phyloP scores from a whole-genome alignment of 2,797 vertebrate genomes.

The Melanotaenia nigrans region DNA sequence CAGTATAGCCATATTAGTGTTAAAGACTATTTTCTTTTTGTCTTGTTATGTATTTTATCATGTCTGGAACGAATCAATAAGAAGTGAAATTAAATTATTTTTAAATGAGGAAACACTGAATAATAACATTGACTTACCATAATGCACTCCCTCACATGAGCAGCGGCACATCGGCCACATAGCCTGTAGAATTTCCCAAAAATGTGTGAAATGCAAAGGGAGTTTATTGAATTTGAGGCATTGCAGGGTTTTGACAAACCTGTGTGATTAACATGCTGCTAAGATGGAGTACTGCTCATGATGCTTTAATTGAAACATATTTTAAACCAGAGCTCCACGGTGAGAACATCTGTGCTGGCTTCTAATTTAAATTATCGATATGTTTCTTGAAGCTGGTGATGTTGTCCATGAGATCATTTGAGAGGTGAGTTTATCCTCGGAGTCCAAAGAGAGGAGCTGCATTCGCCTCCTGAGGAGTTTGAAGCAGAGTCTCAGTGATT shows the following conservation, averaged over 20 bases:
- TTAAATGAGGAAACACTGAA: background rate
- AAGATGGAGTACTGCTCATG: background rate
- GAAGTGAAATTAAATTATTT: no score
- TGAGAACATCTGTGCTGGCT: slow-evolving; percentile 1
- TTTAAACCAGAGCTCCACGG: background rate
- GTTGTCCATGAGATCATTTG: background rate
- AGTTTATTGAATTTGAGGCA: slow-evolving; percentile 39
- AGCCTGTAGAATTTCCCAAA: slow-evolving; percentile 25
- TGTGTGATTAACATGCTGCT: slow-evolving; percentile 15
- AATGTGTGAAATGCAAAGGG: slow-evolving; percentile 39
- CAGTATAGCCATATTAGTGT: no score
- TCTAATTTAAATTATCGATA: slow-evolving; percentile 3
- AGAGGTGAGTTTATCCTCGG: slow-evolving; percentile 13
- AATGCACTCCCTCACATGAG: background rate
- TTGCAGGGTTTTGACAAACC: slow-evolving; percentile 6
- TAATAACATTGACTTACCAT: background rate
- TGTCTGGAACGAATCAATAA: no score
- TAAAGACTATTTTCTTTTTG: no score
- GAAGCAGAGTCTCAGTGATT: slow-evolving; percentile 45
- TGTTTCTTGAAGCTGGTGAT: slow-evolving; percentile 4
- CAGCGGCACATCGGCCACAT: background rate
- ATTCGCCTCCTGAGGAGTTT: slow-evolving; percentile 63
- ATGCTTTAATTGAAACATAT: slow-evolving; percentile 6
- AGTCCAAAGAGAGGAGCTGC: slow-evolving; percentile 16
- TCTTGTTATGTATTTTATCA: no score